phyloP scores from a whole-genome alignment of 2,888 invertebrate genomes.

The Campoletis raptor region DNA sequence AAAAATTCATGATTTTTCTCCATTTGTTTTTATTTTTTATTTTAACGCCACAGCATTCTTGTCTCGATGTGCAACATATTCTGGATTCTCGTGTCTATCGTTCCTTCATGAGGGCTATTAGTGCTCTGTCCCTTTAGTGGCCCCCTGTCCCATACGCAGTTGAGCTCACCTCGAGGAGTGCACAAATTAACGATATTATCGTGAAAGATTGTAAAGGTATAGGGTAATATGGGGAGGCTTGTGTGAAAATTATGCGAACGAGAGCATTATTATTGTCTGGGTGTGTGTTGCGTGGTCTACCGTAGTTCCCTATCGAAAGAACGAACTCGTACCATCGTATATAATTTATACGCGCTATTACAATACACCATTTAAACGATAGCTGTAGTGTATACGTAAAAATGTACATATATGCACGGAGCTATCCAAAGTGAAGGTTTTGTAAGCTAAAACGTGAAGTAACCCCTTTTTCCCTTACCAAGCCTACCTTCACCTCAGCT shows the following conservation, averaged over 20 bases:
- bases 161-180: slow-evolving; percentile 9
- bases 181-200: slow-evolving; percentile 41
- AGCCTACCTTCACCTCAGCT: slow-evolving; percentile 24
- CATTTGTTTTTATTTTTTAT: background rate
- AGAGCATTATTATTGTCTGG: slow-evolving; percentile 44
- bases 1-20: slow-evolving; percentile 33
- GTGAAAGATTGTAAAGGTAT: slow-evolving; percentile 43
- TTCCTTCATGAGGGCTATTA: background rate
- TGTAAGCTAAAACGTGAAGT: slow-evolving; percentile 23
- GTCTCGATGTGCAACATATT: slow-evolving; percentile 1
- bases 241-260: slow-evolving; percentile 60
- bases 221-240: slow-evolving; percentile 51
- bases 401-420: slow-evolving; percentile 21
- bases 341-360: slow-evolving; percentile 26
- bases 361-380: slow-evolving; percentile 9
- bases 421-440: slow-evolving; percentile 65
- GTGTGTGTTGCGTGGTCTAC: slow-evolving; percentile 44
- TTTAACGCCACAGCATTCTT: background rate
- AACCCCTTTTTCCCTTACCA: slow-evolving; percentile 12
- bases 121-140: background rate
- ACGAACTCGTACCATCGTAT: background rate
- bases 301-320: slow-evolving; percentile 54
- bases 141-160: background rate
- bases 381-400: background rate
- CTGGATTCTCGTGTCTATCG: slow-evolving; percentile 8